Conservation (phyloP, 1,140 invertebrate genomes). For the Panulirus ornatus region DNA sequence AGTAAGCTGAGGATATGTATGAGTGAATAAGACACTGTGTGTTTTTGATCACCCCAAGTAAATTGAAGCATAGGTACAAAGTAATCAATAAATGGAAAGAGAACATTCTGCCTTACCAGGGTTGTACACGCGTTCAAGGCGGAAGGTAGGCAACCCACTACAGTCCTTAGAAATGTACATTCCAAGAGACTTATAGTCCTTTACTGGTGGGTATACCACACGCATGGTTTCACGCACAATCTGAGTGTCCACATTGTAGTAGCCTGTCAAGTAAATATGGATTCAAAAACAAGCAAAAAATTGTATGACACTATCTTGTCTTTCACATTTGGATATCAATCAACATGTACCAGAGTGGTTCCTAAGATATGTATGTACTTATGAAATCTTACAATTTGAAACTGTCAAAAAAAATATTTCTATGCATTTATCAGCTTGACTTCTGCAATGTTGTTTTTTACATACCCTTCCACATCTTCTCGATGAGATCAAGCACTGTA, state of each 20-base stretch:
- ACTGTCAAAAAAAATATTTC: background rate
- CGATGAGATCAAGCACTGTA: slow-evolving; percentile 87
- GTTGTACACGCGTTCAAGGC: slow-evolving; percentile 83
- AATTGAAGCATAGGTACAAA: background rate
- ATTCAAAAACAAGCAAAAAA: too few relatives aligned
- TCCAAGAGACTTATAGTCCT: slow-evolving; percentile 84
- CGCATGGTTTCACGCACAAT: slow-evolving; percentile 88
- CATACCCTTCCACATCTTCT: slow-evolving; percentile 87
- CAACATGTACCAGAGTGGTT: too few relatives aligned
- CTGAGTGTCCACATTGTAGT: slow-evolving; percentile 90
- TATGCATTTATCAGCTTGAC: too few relatives aligned
- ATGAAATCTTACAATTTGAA: background rate
- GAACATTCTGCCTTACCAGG: slow-evolving; percentile 78
- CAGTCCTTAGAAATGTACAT: slow-evolving; percentile 86
- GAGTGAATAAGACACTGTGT: background rate
- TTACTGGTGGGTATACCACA: slow-evolving; percentile 86
- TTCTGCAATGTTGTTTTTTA: too few relatives aligned
- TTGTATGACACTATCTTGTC: too few relatives aligned
- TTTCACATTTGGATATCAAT: too few relatives aligned
- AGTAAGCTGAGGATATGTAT: background rate
- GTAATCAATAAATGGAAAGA: background rate
- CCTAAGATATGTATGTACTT: background rate
- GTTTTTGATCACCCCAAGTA: background rate
- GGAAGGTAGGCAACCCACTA: slow-evolving; percentile 85
- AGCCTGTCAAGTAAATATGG: slow-evolving; percentile 81